Evolutionary conservation across 2,113 vertebrate species (phyloP), one percentile per base, ranked within the genome.

Genomic region (Syrmaticus mikado): DNA sequence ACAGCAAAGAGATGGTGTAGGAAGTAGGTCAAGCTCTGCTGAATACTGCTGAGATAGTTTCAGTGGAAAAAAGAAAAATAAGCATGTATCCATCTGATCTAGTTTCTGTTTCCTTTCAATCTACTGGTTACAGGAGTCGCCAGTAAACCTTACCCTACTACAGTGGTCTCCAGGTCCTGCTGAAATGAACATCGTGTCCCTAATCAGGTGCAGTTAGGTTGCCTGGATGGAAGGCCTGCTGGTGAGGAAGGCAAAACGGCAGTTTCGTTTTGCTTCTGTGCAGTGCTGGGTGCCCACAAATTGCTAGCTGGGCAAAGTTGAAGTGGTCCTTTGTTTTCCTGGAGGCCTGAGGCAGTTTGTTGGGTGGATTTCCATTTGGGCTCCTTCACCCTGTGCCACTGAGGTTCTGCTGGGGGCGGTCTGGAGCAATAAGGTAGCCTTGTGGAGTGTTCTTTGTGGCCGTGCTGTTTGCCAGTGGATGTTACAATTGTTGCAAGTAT

Each of bases 71-170:
- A 38, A 93, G n/a, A n/a, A 85, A 88, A 85, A 28, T n/a, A 41
- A 93, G n/a, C n/a, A 0, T 38, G 75, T 94, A 97, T 97, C 92
- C 82, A 64, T 96, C 87, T 90, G 64, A 92, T 92, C 85, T 94
- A 46, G 34, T 93, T 96, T 96, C 79, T 71, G 53, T 82, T 95
- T 94, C 89, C 65, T 94, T 95, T 94, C 82, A 72, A 10, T 36
- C 89, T 83, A 0, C 70, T 1, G 1, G 78, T 60, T 96, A 65
- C 28, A 89, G 55, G 75, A 52, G 34, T 82, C 30, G 55, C 21
- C 87, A 52, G 40, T 83, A 66, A 84, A 78, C 71, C 72, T 70
- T n/a, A 19, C 6, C 0, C 11, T 84, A 22, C 18, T 70, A 1
- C 20, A 25, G 20, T 36, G 73, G 62, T 16, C 60, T 48, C 22